Evolutionary conservation across 2,113 vertebrate genomes (phyloP).

Genomic region (Scomber scombrus): DNA sequence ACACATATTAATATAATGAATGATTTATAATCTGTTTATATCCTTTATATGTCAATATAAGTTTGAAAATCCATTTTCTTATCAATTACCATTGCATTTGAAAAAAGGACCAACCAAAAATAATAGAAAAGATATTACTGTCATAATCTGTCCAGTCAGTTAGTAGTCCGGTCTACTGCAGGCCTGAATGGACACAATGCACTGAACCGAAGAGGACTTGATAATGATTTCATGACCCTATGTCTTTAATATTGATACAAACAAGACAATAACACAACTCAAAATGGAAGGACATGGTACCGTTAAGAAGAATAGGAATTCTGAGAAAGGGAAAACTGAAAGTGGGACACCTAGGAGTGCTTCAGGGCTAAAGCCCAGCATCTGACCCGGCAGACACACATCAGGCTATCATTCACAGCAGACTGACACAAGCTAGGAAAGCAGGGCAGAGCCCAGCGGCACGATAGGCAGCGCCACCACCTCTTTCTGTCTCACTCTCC

Average conservation of each 20-base stretch:
- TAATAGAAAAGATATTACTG: background rate
- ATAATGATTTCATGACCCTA: background rate
- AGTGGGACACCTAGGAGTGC: slow-evolving; percentile 57
- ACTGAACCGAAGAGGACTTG: background rate
- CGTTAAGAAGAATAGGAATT: slow-evolving; percentile 14
- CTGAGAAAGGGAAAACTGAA: slow-evolving; percentile 35
- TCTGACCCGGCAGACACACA: slow-evolving; percentile 50
- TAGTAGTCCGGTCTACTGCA: background rate
- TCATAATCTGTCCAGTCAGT: no score
- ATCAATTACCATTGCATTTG: background rate
- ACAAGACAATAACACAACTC: background rate
- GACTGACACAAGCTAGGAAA: slow-evolving; percentile 56
- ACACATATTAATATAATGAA: slow-evolving; percentile 40
- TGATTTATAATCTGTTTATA: slow-evolving; percentile 1
- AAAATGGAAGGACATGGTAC: background rate
- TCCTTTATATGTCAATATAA: slow-evolving; percentile 3
- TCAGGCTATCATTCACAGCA: slow-evolving; percentile 50
- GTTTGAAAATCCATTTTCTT: background rate
- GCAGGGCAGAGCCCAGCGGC: slow-evolving; percentile 53
- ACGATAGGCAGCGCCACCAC: slow-evolving; percentile 38
- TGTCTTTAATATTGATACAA: background rate
- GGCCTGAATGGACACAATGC: background rate
- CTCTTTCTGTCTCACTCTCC: slow-evolving; percentile 40
- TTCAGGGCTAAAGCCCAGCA: slow-evolving; percentile 47
- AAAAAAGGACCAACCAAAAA: background rate